Evolutionary conservation across 2,797 vertebrate genomes (phyloP).

Genomic region (Pipistrellus nathusii): DNA sequence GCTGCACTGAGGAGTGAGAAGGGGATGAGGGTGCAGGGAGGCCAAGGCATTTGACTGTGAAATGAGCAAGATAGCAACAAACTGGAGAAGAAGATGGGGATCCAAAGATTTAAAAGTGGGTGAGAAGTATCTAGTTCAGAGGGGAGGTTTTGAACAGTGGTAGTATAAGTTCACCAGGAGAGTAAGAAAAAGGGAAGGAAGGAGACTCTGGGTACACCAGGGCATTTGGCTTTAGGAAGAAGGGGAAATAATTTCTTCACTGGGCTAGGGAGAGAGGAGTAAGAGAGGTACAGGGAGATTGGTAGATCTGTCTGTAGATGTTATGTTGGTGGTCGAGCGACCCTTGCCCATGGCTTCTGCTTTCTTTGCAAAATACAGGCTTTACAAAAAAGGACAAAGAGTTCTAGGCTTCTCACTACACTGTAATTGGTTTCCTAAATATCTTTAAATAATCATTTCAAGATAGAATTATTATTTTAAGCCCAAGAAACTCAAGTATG

Average conservation of each 20-base stretch:
- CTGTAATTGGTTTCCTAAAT: neutral
- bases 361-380: constrained; percentile 9
- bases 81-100: neutral
- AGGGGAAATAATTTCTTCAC: neutral
- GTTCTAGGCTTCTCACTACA: neutral
- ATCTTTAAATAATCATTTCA: neutral
- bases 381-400: neutral
- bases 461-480: constrained; percentile 22
- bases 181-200: neutral
- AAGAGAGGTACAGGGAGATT: neutral
- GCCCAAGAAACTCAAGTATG: neutral
- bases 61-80: neutral
- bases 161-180: neutral
- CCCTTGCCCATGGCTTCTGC: neutral
- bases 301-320: neutral
- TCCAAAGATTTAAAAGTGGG: neutral
- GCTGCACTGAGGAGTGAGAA: neutral
- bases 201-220: neutral
- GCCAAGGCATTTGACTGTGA: neutral
- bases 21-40: neutral
- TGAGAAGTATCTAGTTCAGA: neutral
- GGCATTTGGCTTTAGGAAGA: neutral
- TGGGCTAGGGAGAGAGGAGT: neutral
- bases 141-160: neutral
- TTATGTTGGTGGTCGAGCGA: neutral